Evolutionary conservation across 1,140 invertebrate species (phyloP).

Genomic region (Atta texana): DNA sequence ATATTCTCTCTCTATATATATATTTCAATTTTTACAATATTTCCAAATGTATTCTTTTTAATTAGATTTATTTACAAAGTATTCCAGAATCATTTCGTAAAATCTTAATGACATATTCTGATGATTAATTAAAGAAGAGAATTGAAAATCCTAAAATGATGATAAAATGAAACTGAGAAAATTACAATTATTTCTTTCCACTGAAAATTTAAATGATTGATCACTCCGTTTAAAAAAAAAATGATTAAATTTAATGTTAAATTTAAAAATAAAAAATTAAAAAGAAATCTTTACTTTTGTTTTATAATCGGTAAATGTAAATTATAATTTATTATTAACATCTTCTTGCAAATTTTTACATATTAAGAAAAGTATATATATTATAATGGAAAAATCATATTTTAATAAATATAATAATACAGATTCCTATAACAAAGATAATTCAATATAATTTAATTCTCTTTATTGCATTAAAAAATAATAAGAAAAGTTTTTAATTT

Average conservation of each 20-base stretch:
- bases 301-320: not conserved
- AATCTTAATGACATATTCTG: not conserved
- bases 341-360: not conserved
- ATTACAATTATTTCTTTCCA: not conserved
- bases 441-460: not conserved
- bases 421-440: not conserved
- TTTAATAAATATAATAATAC: not conserved
- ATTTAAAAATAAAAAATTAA: not conserved
- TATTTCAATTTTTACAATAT: not conserved
- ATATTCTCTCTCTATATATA: not conserved
- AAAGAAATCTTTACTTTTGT: not conserved
- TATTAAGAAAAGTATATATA: not conserved
- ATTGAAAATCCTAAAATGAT: not conserved
- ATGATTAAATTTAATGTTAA: not conserved
- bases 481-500: constrained; percentile 5
- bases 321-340: not conserved
- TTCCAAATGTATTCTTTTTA: not conserved
- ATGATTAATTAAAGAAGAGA: not conserved
- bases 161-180: not conserved
- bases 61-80: not conserved
- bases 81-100: not conserved
- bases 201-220: constrained; percentile 5
- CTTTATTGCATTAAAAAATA: not conserved
- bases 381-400: not conserved
- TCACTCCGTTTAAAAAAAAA: not conserved